Evolutionary conservation across 2,113 vertebrate genomes (phyloP).

Genomic region (Todiramphus saurophagus): DNA sequence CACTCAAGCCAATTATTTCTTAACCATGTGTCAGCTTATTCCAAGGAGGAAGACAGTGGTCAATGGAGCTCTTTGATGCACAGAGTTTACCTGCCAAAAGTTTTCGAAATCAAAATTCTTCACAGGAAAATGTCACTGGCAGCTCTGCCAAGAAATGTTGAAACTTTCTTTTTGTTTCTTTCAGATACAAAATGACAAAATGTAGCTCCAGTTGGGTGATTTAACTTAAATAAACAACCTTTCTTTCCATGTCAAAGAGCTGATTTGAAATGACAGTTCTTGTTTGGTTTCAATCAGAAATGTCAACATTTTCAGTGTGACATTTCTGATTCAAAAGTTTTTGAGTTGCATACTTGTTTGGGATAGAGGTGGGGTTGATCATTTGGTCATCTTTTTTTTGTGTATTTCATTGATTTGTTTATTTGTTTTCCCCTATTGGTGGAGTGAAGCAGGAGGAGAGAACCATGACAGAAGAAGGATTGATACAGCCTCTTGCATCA

Average conservation of each 20-base stretch:
- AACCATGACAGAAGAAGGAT: rapidly evolving
- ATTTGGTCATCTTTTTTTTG: background rate
- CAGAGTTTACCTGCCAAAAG: background rate
- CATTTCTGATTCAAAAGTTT: background rate
- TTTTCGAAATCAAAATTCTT: background rate
- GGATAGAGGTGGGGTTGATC: background rate
- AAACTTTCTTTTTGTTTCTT: background rate
- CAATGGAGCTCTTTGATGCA: background rate
- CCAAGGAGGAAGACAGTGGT: background rate
- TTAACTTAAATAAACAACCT: conserved; percentile 16
- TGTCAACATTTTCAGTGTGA: background rate
- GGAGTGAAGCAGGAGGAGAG: background rate
- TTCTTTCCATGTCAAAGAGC: background rate
- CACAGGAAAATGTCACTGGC: background rate
- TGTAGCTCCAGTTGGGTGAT: background rate
- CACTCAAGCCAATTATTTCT: background rate
- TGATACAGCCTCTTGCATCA: background rate
- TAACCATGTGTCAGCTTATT: background rate
- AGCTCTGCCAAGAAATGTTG: background rate
- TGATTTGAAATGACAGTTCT: conserved; percentile 1
- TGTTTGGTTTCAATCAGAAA: conserved; percentile 42
- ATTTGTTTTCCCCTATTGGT: background rate
- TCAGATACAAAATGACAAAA: background rate
- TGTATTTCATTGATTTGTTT: background rate
- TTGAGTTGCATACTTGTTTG: background rate